Percentiles rank a stretch among this genome's conserved stretches.
phyloP scores from a whole-genome alignment of 2,797 vertebrate species.

The Karalla daura region DNA sequence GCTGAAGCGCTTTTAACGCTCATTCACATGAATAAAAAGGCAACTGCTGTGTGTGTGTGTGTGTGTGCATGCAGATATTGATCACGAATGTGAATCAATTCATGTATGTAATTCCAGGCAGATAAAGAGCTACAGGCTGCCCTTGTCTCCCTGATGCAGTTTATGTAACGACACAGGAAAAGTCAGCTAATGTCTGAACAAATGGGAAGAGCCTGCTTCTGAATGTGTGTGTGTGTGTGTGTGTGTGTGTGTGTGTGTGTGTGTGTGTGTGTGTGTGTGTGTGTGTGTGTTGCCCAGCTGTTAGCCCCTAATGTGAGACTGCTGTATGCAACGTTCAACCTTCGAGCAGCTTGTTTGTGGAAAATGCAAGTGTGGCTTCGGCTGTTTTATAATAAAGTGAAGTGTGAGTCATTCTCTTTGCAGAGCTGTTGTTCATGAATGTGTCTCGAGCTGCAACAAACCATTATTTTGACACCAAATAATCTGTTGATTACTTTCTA shows the following conservation, averaged over 20 bases:
- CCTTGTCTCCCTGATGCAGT: background rate
- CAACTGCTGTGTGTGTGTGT: conserved; percentile 2
- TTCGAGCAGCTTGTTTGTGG: conserved; percentile 37
- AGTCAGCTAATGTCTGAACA: background rate
- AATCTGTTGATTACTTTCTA: no score
- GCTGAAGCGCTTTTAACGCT: conserved; percentile 13
- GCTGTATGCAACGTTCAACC: conserved; percentile 24
- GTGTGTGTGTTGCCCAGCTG: conserved; percentile 10
- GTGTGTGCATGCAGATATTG: background rate
- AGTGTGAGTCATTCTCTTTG: conserved; percentile 30
- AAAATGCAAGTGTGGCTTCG: conserved; percentile 28
- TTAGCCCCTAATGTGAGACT: conserved; percentile 7
- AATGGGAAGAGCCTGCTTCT: background rate
- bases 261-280: background rate
- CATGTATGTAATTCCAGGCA: background rate
- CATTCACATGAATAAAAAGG: conserved; percentile 1
- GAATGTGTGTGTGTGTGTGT: background rate
- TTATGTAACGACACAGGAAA: background rate
- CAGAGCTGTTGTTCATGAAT: background rate
- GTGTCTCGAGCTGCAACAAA: background rate
- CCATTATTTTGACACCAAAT: no score
- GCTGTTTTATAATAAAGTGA: conserved; percentile 64
- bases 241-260: background rate
- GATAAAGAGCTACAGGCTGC: background rate
- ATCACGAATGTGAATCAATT: background rate